phyloP scores from a whole-genome alignment of 2,797 vertebrate genomes.

The Anguilla anguilla region DNA sequence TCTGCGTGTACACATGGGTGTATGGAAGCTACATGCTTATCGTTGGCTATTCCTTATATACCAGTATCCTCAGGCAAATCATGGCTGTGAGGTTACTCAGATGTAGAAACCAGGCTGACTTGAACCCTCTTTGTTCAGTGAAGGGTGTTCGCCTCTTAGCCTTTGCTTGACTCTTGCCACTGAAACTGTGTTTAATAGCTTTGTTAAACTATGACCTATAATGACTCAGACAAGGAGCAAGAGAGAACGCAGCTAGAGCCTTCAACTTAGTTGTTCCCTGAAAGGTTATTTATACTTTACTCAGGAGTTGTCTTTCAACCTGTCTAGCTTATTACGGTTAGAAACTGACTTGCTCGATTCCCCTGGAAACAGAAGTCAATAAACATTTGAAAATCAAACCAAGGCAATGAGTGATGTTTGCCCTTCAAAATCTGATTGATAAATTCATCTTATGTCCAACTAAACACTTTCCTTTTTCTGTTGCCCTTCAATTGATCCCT shows the following conservation, averaged over 20 bases:
- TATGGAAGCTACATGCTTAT: not conserved
- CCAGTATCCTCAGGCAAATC: not conserved
- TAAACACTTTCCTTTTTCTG: not conserved
- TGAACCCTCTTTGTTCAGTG: not conserved
- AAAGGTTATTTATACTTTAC: slow-evolving; percentile 1
- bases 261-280: not conserved
- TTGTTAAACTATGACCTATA: slow-evolving; percentile 1
- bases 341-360: slow-evolving; percentile 9
- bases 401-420: not conserved
- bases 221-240: not conserved
- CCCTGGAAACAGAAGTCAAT: not conserved
- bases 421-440: not conserved
- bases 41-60: not conserved
- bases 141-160: not conserved
- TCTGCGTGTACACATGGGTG: not conserved
- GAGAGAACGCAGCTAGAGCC: not conserved
- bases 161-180: not conserved
- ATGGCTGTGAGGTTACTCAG: not conserved
- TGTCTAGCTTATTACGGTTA: not conserved
- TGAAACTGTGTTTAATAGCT: not conserved
- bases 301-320: not conserved
- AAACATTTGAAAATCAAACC: not conserved
- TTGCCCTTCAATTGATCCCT: not conserved
- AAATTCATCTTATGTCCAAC: not conserved
- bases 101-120: not conserved